phyloP scores from a whole-genome alignment of 2,113 vertebrate genomes.

The Leptodactylus fuscus region DNA sequence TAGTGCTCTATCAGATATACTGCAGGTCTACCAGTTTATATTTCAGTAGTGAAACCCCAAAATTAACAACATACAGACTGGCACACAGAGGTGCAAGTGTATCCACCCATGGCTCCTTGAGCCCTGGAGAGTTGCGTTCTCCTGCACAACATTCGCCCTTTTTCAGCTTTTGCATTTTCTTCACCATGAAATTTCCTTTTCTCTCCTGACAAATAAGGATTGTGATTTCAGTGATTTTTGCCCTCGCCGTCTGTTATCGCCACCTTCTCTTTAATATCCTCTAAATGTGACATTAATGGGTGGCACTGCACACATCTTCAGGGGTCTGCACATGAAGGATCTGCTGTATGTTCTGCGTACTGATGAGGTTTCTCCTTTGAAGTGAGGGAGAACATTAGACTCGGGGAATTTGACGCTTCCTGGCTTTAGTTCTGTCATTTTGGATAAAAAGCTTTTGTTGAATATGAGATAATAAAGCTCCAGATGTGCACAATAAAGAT shows the following conservation, averaged over 20 bases:
- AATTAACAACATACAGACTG: neutral
- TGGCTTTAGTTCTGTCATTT: slow-evolving; percentile 44
- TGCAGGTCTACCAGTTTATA: neutral
- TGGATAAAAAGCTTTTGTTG: slow-evolving; percentile 39
- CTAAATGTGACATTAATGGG: slow-evolving; percentile 29
- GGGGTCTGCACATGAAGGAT: neutral
- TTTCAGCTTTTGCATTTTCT: neutral
- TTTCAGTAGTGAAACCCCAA: neutral
- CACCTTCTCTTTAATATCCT: neutral
- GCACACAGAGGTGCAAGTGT: too few relatives aligned
- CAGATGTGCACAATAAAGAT: neutral
- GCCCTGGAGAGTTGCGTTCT: too few relatives aligned
- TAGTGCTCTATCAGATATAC: too few relatives aligned
- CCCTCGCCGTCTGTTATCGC: neutral
- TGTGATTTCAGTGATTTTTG: neutral
- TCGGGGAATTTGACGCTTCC: slow-evolving; percentile 9
- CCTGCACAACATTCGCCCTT: too few relatives aligned
- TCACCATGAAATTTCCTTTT: neutral
- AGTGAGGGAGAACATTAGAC: slow-evolving; percentile 39
- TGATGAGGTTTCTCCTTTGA: slow-evolving; percentile 41
- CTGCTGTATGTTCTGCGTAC: slow-evolving; percentile 14
- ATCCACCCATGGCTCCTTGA: too few relatives aligned
- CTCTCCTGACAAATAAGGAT: neutral
- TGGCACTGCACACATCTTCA: neutral
- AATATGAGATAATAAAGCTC: slow-evolving; percentile 41